These are phyloP conservation scores for Drosophila sturtevanti DNA, from an alignment of 1,140 invertebrate genomes.

Conservation along the genomic window DNA sequence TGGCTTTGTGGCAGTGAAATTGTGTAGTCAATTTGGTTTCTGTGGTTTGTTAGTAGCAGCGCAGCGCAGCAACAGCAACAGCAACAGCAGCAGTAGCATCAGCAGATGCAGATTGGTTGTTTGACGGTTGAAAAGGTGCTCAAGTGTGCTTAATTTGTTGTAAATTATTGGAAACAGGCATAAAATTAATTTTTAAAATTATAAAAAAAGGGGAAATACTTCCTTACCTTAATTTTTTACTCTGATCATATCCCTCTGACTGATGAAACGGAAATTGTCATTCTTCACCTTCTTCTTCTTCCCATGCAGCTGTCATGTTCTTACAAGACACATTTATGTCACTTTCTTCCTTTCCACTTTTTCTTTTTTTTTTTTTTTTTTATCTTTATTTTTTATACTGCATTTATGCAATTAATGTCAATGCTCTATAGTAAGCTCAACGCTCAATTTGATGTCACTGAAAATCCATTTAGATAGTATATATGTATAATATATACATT, in stretches of 20 bases:
- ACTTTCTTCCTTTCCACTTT: conserved; percentile 17
- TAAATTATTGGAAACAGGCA: conserved; percentile 1
- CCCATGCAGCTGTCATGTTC: conserved; percentile 18
- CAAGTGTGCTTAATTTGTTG: conserved; percentile 1
- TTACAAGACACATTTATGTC: conserved; percentile 41
- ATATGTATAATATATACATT: background rate
- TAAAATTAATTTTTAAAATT: background rate
- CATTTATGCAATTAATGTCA: conserved; percentile 69
- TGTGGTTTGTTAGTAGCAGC: conserved; percentile 39
- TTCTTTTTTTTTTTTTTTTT: background rate
- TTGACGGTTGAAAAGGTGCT: background rate
- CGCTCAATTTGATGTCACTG: conserved; percentile 46
- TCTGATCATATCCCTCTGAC: background rate
- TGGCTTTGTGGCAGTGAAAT: conserved; percentile 46
- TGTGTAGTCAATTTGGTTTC: conserved; percentile 52
- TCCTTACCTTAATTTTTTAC: background rate
- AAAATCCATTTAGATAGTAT: conserved; percentile 68
- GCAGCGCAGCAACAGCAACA: no score
- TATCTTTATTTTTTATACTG: conserved; percentile 43
- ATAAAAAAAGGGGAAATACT: background rate
- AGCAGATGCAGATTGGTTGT: background rate
- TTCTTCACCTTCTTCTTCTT: background rate
- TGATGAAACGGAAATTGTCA: conserved; percentile 26
- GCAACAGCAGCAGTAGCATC: no score
- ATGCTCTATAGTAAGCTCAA: conserved; percentile 21